Evolutionary conservation across 2,888 invertebrate genomes (phyloP).

Genomic region (Ernsta delagoae): DNA sequence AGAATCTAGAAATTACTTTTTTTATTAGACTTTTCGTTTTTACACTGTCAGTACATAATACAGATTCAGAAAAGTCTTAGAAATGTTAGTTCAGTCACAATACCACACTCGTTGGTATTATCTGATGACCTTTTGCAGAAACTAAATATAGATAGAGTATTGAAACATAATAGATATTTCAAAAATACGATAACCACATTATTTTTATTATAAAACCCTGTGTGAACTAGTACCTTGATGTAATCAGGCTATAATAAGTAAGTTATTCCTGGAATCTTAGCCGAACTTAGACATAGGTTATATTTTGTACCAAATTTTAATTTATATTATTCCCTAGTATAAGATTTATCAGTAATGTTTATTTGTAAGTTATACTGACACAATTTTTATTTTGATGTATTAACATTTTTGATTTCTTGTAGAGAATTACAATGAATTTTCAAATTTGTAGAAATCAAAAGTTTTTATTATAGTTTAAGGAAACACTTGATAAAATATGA

Average conservation of each 20-base stretch:
- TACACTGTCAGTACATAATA: not conserved
- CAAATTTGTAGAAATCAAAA: too few relatives aligned
- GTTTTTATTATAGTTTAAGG: too few relatives aligned
- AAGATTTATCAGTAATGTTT: conserved; percentile 29
- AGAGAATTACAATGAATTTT: too few relatives aligned
- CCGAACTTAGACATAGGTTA: conserved; percentile 31
- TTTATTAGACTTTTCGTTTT: too few relatives aligned
- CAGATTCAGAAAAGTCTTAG: too few relatives aligned
- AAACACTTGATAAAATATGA: too few relatives aligned
- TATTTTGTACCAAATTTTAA: conserved; percentile 50
- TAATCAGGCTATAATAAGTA: conserved; percentile 32
- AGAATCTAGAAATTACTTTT: too few relatives aligned
- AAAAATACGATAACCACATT: too few relatives aligned
- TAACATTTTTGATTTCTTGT: too few relatives aligned
- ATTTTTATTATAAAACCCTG: conserved; percentile 23
- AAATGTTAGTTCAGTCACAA: not conserved
- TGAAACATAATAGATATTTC: conserved; percentile 18
- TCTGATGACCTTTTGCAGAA: conserved; percentile 4
- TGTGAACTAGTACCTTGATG: conserved; percentile 25
- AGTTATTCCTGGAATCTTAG: conserved; percentile 35
- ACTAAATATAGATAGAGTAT: conserved; percentile 11
- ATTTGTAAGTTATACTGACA: conserved; percentile 24
- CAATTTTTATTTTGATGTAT: too few relatives aligned
- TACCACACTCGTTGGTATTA: conserved; percentile 1
- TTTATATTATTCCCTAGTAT: conserved; percentile 46